Base-by-base conservation (phyloP, 30 jellyfish, hydroid and myxozoan genomes). In the Pseudorhiza aurosa region DNA sequence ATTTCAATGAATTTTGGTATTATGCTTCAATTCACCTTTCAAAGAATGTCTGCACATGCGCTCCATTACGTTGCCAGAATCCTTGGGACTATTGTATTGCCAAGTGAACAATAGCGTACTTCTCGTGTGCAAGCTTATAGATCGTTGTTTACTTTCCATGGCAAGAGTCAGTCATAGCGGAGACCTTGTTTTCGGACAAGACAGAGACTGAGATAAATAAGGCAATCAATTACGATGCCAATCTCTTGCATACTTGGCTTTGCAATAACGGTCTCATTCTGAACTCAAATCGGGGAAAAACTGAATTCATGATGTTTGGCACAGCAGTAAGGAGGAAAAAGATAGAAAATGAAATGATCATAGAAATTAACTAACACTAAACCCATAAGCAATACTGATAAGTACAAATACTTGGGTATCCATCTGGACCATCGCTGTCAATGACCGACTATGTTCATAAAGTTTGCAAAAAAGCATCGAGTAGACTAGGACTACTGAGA, bases 151-250 rank as follows among this genome's bases (percentile, higher is more conserved):
- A n/a, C n/a, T n/a, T n/a, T n/a, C n/a, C n/a, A n/a, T n/a, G n/a
- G n/a, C n/a, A n/a, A n/a, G n/a, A n/a, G n/a, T n/a, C n/a, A n/a
- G n/a, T n/a, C n/a, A n/a, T n/a, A n/a, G n/a, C 95, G 12, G 76
- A 27, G 25, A 30, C 37, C 43, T 64, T 47, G 31, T 77, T 63
- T 26, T 77, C 85, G 46, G 64, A 55, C 73, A 77, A 63, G 73
- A 58, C 56, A n/a, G 39, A 47, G 21, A 65, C 49, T 81, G 78
- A 81, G 31, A 65, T 81, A 57, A 60, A 81, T 8, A 53, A 56
- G 62, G 65, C 75, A n/a, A 68, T 81, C 58, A 81, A 81, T 49
- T 59, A 46, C 32, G 93, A 81, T 67, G 77, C 93, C 60, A 47
- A 63, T 26, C 27, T 51, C 14, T 27, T 65, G 31, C 64, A 81